Conservation (phyloP, 2,888 invertebrate genomes). For the Theretra japonica region DNA sequence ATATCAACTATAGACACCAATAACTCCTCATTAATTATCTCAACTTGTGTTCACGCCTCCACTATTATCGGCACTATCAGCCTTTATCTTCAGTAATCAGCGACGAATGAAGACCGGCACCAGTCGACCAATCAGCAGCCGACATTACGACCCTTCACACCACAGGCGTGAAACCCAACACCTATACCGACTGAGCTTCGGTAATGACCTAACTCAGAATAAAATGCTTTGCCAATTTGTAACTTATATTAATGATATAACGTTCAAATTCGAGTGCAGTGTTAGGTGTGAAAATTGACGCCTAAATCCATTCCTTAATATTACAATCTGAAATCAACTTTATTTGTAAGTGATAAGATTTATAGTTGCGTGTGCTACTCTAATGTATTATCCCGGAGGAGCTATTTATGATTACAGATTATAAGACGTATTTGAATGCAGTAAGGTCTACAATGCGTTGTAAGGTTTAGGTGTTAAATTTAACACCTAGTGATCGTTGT, state of each 20-base stretch:
- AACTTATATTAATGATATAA: constrained; percentile 22
- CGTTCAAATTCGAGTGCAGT: constrained; percentile 42
- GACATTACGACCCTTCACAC: constrained; percentile 78
- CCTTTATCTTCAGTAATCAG: constrained; percentile 60
- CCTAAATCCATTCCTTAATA: constrained; percentile 48
- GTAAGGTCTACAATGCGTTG: constrained; percentile 44
- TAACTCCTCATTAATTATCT: constrained; percentile 1
- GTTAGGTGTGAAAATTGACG: constrained; percentile 82
- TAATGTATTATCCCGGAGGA: constrained; percentile 9
- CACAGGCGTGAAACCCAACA: constrained; percentile 82
- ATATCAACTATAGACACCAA: background rate
- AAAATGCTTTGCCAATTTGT: constrained; percentile 35
- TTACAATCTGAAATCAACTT: constrained; percentile 5
- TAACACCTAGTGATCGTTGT: constrained; percentile 72
- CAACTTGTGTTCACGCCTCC: background rate
- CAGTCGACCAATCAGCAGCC: constrained; percentile 67
- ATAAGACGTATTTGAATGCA: constrained; percentile 30
- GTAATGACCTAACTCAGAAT: constrained; percentile 51
- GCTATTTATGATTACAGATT: constrained; percentile 26
- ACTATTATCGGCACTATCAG: constrained; percentile 22
- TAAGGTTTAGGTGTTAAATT: constrained; percentile 69
- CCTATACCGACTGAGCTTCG: constrained; percentile 54
- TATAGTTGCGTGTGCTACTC: constrained; percentile 8
- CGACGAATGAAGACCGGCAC: constrained; percentile 50
- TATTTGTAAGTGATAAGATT: constrained; percentile 33